Evolutionary conservation across 2,888 invertebrate genomes (phyloP).

Genomic region (Unio delphinus): DNA sequence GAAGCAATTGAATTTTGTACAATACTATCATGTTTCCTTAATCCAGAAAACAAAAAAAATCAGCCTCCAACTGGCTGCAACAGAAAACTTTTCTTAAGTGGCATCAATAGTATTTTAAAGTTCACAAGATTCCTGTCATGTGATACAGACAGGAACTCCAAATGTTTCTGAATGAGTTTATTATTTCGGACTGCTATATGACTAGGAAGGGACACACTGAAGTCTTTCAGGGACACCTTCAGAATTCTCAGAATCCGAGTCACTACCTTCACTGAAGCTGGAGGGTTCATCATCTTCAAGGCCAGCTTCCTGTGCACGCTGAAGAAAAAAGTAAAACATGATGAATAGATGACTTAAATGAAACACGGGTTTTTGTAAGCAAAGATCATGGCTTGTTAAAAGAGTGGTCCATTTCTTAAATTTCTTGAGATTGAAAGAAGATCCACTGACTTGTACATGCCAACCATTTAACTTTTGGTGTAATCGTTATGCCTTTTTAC

Average conservation of each 20-base stretch:
- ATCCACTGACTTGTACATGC: not conserved
- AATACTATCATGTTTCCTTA: too few species aligned
- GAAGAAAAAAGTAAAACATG: slow-evolving; percentile 26
- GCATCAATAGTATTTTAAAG: too few species aligned
- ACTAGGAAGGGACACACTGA: slow-evolving; percentile 64
- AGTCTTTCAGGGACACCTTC: slow-evolving; percentile 53
- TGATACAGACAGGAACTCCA: not conserved
- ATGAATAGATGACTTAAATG: not conserved
- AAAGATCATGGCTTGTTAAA: not conserved
- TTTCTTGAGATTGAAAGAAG: not conserved
- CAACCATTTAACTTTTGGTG: too few species aligned
- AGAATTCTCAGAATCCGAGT: slow-evolving; percentile 50
- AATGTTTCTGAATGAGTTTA: not conserved
- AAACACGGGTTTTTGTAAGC: not conserved
- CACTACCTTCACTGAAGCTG: slow-evolving; percentile 44
- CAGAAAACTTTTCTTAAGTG: too few species aligned
- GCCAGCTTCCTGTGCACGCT: slow-evolving; percentile 20
- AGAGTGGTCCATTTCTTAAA: too few species aligned
- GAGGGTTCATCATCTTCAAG: slow-evolving; percentile 46
- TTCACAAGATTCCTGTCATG: too few species aligned
- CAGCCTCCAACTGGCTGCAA: too few species aligned
- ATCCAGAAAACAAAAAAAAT: too few species aligned
- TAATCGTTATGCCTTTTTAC: too few species aligned
- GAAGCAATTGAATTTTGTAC: too few species aligned
- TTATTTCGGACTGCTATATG: not conserved